Evolutionary conservation across 1,140 invertebrate genomes (phyloP).

Genomic region (Sipha flava): DNA sequence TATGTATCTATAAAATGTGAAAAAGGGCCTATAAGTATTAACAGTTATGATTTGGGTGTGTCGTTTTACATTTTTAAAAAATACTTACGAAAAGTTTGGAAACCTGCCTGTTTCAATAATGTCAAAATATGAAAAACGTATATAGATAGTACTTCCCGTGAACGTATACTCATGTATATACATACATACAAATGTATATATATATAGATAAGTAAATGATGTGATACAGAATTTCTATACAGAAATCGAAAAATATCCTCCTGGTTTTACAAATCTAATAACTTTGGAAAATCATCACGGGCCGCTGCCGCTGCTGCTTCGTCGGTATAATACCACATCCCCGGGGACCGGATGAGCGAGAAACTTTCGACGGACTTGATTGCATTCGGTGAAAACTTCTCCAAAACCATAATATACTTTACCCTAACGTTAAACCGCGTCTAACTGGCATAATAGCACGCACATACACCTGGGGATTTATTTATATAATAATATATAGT

Average conservation of each 20-base stretch:
- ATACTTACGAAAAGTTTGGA: neutral
- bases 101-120: neutral
- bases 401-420: conserved; percentile 31
- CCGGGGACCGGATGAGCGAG: conserved; percentile 21
- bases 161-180: no score
- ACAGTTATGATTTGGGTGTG: neutral
- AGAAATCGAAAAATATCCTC: conserved; percentile 21
- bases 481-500: conserved; percentile 6
- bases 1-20: no score
- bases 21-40: no score
- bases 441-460: conserved; percentile 13
- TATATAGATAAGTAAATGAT: neutral
- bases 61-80: neutral
- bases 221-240: neutral
- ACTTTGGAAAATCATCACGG: conserved; percentile 27
- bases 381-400: conserved; percentile 2
- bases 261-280: conserved; percentile 29
- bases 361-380: conserved; percentile 26
- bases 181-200: neutral
- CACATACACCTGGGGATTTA: conserved; percentile 20
- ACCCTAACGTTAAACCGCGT: conserved; percentile 14
- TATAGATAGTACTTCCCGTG: neutral
- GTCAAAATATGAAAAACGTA: neutral
- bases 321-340: neutral
- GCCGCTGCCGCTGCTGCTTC: neutral